Evolutionary conservation across 2,113 vertebrate genomes (phyloP), one percentile per base, ranked within the genome.

Genomic region (Oryzias curvinotus): DNA sequence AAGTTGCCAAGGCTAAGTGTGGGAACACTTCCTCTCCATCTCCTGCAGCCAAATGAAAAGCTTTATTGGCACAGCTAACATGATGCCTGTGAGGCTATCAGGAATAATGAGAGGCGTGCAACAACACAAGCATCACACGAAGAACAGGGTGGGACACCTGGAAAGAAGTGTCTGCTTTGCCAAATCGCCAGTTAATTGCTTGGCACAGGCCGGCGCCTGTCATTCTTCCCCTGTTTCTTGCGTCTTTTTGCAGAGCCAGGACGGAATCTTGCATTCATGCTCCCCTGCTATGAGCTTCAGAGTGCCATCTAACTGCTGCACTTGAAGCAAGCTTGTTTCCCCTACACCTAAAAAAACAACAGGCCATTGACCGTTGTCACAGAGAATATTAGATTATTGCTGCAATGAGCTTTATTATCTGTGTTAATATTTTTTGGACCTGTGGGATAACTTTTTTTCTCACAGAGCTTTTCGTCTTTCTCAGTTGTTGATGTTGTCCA

Each of bases 11-110:
- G 81, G 71, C 78, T 89, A 90, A 90, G 68, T 80, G 52, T 82
- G 64, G 82, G 72, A 91, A 85, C 75, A 80, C 77, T 90, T 87
- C 82, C 80, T 84, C 91, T 89, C 68, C 72, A 69, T 91, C 91
- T 91, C 65, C 90, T 81, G 82, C 80, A 90, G 77, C 73, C 74
- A 76, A 80, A 88, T 91, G 82, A 90, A 92, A 94, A 93, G 83
- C 85, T 91, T 91, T 80, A 84, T 81, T 85, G 90, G 89, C 81
- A 91, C 72, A 85, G 81, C 88, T 92, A 87, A 80, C 84, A 87
- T 74, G 91, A 88, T 84, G 81, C 86, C 90, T 82, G 79, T 83
- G 76, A 85, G 76, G 81, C 90, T 86, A 85, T 87, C 78, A 88
- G 88, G 79, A 77, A 83, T 61, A 78, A 85, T 41, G 65, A 41